A percentile compares a stretch with the other conserved stretches of the same genome.
Evolutionary conservation across 2,113 vertebrate genomes (phyloP).

Genomic region (Isichthys henryi): DNA sequence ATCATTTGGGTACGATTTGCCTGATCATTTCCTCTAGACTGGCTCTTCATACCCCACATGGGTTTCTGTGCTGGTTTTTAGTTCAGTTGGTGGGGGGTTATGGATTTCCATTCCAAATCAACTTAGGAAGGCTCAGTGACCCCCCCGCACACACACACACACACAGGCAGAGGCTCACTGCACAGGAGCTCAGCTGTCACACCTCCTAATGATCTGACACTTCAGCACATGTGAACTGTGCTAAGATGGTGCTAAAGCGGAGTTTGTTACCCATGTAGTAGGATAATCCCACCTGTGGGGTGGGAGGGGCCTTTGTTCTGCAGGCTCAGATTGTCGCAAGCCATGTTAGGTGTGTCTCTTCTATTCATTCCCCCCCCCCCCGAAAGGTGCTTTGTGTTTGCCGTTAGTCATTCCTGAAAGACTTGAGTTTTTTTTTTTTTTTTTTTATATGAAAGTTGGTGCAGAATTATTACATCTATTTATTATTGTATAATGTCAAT

Average conservation of each 20-base stretch:
- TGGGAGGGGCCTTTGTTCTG: not conserved
- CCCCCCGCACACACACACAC: not conserved
- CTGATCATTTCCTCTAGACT: not conserved
- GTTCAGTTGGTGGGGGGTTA: not conserved
- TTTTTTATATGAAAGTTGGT: conserved; percentile 13
- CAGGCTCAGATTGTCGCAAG: not conserved
- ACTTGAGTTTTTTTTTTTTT: conserved; percentile 46
- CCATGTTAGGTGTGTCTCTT: not conserved
- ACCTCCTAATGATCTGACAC: not conserved
- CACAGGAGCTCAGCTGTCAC: not conserved
- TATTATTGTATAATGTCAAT: conserved; percentile 33
- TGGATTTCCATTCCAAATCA: not conserved
- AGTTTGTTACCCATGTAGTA: not conserved
- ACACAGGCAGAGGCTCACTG: not conserved
- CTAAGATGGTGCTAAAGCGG: not conserved
- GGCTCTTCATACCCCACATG: not conserved
- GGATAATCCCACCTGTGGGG: not conserved
- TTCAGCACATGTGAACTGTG: not conserved
- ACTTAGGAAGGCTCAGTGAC: not conserved
- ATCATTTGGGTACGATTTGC: not conserved
- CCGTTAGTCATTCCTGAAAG: conserved; percentile 54
- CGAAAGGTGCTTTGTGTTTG: conserved; percentile 1
- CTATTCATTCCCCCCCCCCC: not conserved
- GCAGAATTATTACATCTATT: conserved; percentile 48
- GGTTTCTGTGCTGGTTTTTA: not conserved